Percentiles rank a stretch among this genome's conserved stretches.
Evolutionary conservation across 92 coral and sea anemone species (phyloP).

Genomic region (Palythoa heliodiscus): DNA sequence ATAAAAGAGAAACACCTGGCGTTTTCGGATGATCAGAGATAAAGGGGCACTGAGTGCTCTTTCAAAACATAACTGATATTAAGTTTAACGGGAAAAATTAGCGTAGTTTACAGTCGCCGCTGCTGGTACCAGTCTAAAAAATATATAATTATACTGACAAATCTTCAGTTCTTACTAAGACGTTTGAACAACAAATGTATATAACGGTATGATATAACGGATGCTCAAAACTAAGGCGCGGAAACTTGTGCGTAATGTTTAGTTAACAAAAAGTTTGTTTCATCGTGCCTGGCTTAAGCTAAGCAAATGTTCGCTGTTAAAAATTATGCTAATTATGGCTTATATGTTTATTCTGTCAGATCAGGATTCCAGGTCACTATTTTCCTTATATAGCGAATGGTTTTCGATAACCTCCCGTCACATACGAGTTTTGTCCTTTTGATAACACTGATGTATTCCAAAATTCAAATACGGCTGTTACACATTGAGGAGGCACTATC

Average conservation of each 20-base stretch:
- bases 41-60: not conserved
- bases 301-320: too few relatives aligned
- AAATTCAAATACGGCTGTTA: not conserved
- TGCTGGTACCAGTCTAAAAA: conserved; percentile 35
- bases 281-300: too few relatives aligned
- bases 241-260: too few relatives aligned
- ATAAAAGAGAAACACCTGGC: not conserved
- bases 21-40: not conserved
- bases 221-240: too few relatives aligned
- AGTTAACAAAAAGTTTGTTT: too few relatives aligned
- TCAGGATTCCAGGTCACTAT: not conserved
- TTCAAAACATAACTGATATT: not conserved
- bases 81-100: not conserved
- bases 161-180: not conserved
- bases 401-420: not conserved
- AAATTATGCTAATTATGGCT: not conserved
- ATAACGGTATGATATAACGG: too few relatives aligned
- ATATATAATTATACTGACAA: not conserved
- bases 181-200: not conserved
- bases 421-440: not conserved
- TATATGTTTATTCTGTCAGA: not conserved
- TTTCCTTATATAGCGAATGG: not conserved
- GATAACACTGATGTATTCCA: not conserved
- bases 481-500: not conserved
- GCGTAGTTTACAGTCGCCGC: not conserved